phyloP scores from a whole-genome alignment of 2,888 invertebrate species.

The Gastracanthus pulcherrimus region DNA sequence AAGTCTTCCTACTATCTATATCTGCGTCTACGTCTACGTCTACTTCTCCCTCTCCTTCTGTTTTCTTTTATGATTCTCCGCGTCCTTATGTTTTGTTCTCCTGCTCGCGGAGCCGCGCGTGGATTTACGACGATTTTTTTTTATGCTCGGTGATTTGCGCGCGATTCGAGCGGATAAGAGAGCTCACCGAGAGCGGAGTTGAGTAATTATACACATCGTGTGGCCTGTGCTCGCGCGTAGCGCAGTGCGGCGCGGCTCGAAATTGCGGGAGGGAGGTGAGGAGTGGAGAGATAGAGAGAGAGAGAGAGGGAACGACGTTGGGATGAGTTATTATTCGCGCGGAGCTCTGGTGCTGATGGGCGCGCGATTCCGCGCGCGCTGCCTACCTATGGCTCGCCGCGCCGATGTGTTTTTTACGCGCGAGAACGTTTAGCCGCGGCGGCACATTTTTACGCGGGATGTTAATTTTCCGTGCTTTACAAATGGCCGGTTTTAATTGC shows the following conservation, averaged over 20 bases:
- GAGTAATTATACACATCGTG: slow-evolving; percentile 24
- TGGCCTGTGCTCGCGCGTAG: neutral
- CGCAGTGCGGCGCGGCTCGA: neutral
- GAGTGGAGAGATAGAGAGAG: too few relatives aligned
- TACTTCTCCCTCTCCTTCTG: neutral
- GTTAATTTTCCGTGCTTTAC: neutral
- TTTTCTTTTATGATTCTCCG: neutral
- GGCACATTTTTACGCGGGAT: slow-evolving; percentile 13
- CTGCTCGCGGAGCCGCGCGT: neutral
- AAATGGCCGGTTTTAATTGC: neutral
- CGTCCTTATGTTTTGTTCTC: neutral
- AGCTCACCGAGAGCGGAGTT: neutral
- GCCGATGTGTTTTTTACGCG: neutral
- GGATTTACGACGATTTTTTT: slow-evolving; percentile 40
- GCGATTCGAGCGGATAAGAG: slow-evolving; percentile 34
- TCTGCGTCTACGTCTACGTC: neutral
- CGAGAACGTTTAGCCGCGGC: slow-evolving; percentile 25
- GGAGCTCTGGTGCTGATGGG: slow-evolving; percentile 4
- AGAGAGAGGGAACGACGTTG: neutral
- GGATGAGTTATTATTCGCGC: slow-evolving; percentile 26
- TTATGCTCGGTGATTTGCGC: slow-evolving; percentile 31
- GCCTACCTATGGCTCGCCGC: too few relatives aligned
- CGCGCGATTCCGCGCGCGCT: slow-evolving; percentile 2
- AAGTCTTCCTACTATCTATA: neutral
- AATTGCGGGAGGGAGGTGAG: neutral